Percentiles rank a stretch among this genome's conserved stretches.
Evolutionary conservation across 37 sponge, comb jelly and placozoan species (phyloP).

Genomic region (Geodia barretti): DNA sequence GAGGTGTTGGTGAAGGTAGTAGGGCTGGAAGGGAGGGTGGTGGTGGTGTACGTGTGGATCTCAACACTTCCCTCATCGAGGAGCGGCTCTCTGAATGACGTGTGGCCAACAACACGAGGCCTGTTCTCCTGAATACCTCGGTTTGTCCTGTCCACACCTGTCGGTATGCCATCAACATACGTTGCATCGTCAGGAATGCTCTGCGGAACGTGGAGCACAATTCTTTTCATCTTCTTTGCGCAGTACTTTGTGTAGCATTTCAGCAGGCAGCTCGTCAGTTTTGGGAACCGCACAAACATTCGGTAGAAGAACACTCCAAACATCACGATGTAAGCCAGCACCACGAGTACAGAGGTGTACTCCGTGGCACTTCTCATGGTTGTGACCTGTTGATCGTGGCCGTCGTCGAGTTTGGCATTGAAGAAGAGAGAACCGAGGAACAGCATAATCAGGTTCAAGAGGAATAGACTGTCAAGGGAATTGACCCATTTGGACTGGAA

Average conservation of each 20-base stretch:
- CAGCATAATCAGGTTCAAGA: constrained; percentile 18
- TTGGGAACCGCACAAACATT: constrained; percentile 10
- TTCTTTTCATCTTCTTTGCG: not conserved
- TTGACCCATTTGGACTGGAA: constrained; percentile 16
- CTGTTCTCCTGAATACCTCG: not conserved
- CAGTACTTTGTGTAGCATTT: not conserved
- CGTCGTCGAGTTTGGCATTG: not conserved
- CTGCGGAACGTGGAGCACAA: not conserved
- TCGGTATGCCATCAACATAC: not conserved
- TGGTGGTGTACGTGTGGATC: not conserved
- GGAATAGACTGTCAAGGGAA: constrained; percentile 8
- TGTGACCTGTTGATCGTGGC: not conserved
- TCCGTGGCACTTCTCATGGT: not conserved
- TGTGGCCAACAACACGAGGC: not conserved
- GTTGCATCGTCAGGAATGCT: not conserved
- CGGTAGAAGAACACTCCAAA: not conserved
- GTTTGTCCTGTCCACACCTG: too few species aligned
- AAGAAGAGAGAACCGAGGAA: constrained; percentile 7
- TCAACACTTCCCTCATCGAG: not conserved
- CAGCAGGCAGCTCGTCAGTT: not conserved
- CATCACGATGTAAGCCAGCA: not conserved
- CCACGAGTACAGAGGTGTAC: not conserved
- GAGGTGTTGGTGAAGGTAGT: too few species aligned
- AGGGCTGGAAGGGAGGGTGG: too few species aligned
- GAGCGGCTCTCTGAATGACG: not conserved